A percentile compares a stretch with the other conserved stretches of the same genome.
Conservation (phyloP, 2,888 invertebrate genomes). For the Mythimna albipuncta region DNA sequence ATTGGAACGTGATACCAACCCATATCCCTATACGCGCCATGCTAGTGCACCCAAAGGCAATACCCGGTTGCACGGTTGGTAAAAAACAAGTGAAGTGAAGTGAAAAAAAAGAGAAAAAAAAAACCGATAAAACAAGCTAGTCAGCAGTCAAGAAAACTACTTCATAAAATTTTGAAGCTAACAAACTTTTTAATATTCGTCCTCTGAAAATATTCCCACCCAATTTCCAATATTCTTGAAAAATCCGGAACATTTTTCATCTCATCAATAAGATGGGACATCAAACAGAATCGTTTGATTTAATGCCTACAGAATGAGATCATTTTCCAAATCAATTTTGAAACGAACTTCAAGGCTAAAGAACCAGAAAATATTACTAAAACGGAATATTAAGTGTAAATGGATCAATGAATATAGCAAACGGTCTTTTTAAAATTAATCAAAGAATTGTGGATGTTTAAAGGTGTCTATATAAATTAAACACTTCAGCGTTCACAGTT, state of each 20-base stretch:
- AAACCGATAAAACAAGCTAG: too few species aligned
- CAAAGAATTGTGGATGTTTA: not conserved
- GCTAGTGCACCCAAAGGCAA: too few species aligned
- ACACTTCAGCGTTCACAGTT: too few species aligned
- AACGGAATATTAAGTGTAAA: conserved; percentile 9
- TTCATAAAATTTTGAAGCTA: not conserved
- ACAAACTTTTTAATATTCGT: conserved; percentile 26
- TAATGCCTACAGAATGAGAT: conserved; percentile 54
- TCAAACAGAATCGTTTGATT: conserved; percentile 58
- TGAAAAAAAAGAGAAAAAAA: too few species aligned
- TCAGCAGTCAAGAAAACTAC: too few species aligned
- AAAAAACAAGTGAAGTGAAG: too few species aligned
- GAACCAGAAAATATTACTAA: conserved; percentile 15
- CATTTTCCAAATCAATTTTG: conserved; percentile 56
- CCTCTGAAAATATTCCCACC: conserved; percentile 3
- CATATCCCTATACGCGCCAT: too few species aligned
- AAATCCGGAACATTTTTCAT: conserved; percentile 52
- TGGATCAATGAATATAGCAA: conserved; percentile 8
- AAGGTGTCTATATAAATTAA: too few species aligned
- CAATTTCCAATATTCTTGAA: conserved; percentile 41
- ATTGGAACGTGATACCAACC: too few species aligned
- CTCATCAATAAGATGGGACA: conserved; percentile 53
- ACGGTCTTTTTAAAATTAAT: not conserved
- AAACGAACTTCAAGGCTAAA: not conserved
- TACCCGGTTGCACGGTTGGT: too few species aligned